phyloP scores from a whole-genome alignment of 1,140 invertebrate species.

The Calycopis cecrops region DNA sequence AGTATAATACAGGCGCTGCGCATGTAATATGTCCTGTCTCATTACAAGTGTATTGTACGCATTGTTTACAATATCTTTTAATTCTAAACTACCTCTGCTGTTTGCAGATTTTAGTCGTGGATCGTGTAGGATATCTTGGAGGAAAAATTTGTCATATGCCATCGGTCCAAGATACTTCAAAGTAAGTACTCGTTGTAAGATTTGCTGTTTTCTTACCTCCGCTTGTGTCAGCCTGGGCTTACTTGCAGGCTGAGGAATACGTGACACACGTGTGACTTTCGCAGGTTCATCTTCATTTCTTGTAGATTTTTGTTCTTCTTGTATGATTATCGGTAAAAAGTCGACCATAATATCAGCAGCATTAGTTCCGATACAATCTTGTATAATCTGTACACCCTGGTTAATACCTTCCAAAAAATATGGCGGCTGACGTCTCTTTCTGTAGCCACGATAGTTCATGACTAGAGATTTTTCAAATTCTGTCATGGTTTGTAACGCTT shows the following conservation, averaged over 20 bases:
- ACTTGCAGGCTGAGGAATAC: conserved; percentile 50
- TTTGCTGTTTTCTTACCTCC: conserved; percentile 66
- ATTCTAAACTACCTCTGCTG: conserved; percentile 54
- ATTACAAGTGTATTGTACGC: too few relatives aligned
- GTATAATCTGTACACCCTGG: too few relatives aligned
- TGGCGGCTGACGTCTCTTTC: too few relatives aligned
- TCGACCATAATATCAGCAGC: too few relatives aligned
- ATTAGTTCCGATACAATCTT: too few relatives aligned
- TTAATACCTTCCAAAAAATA: too few relatives aligned
- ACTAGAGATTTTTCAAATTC: conserved; percentile 76
- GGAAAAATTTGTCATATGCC: too few relatives aligned
- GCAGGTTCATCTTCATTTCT: conserved; percentile 44
- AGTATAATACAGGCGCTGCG: conserved; percentile 74
- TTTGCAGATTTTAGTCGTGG: conserved; percentile 67
- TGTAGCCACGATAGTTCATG: too few relatives aligned
- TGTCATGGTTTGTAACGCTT: conserved; percentile 73
- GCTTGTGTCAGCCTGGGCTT: conserved; percentile 61
- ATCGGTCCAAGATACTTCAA: too few relatives aligned
- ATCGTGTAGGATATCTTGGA: conserved; percentile 57
- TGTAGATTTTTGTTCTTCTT: conserved; percentile 42
- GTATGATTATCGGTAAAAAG: too few relatives aligned
- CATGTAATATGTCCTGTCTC: conserved; percentile 71
- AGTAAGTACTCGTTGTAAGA: too few relatives aligned
- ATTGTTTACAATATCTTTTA: conserved; percentile 58
- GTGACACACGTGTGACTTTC: conserved; percentile 47